Evolutionary conservation across 2,113 vertebrate species (phyloP).

Genomic region (Cygnus atratus): DNA sequence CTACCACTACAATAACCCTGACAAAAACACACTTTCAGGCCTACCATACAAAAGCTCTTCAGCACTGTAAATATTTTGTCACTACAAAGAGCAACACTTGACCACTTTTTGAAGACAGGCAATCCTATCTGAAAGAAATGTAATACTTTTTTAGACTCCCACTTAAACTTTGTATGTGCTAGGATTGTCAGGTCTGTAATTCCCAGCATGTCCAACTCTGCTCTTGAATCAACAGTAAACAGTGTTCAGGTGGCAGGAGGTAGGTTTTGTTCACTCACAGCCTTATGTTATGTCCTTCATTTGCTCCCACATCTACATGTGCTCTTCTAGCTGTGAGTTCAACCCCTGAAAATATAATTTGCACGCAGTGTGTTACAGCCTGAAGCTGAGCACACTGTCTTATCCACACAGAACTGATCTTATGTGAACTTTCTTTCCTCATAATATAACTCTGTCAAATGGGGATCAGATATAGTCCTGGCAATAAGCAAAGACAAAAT

Average conservation of each 20-base stretch:
- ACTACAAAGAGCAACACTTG: not conserved
- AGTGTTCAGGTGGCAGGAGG: not conserved
- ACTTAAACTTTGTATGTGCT: not conserved
- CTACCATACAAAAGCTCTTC: not conserved
- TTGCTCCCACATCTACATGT: rapidly evolving
- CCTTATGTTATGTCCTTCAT: not conserved
- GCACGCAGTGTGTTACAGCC: not conserved
- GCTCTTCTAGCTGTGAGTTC: not conserved
- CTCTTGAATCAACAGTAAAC: not conserved
- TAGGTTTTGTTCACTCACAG: not conserved
- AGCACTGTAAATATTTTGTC: not conserved
- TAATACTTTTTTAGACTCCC: not conserved
- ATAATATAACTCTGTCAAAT: not conserved
- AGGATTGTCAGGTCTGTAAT: not conserved
- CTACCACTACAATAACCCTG: not conserved
- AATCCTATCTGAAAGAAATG: not conserved
- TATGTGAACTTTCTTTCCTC: not conserved
- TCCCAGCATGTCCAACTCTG: not conserved
- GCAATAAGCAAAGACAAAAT: not conserved
- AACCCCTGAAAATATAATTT: not conserved
- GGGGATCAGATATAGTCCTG: not conserved
- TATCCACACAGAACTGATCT: not conserved
- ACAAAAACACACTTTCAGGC: not conserved
- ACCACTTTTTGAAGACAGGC: not conserved
- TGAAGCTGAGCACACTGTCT: not conserved